Base-by-base conservation (phyloP, 1,140 invertebrate genomes). In the Drosophila willistoni region DNA sequence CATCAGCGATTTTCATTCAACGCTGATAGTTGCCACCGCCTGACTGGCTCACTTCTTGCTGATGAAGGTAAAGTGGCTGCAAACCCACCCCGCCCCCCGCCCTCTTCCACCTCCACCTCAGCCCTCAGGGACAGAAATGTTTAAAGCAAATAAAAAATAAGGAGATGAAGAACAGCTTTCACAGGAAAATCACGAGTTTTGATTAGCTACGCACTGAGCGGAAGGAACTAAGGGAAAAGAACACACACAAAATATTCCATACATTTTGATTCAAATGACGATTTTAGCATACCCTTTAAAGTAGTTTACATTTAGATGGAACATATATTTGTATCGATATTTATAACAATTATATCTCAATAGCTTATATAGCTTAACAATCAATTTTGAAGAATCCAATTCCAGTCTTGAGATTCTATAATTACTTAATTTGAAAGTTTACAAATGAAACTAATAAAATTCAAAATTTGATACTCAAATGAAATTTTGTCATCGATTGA, bases 1-100 rank as follows among this genome's bases (percentile, higher is more conserved):
- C 84, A 84, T 87, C 84, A 87, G 84, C 84, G 80, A 87, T 81
- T 89, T 89, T 89, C 64, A 78, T 77, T 89, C 80, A 89, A 77
- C 80, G 69, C 84, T 87, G 82, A 86, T 86, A 86, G 79, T 77
- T 83, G 82, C 63, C 59, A 65, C 7, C 44, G 44, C 44, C 44
- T 51, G 44, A 22, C 44, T 51, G 44, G 17, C 17, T 54, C 29
- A 65, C 62, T 47, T 51, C 14, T 44, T 25, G 22, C 14, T 41
- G 61, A 22, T 44, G 75, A 71, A 71, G 64, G 73, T 63, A 51
- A 41, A 59, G 42, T 41, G 41, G 42, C 73, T 71, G 56, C 60
- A 69, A 73, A 25, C 22, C 56, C 73, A 9, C 44, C 7, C 6
- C n/a, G 1, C n/a, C 7, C 5, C n/a, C n/a, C n/a, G n/a, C n/a